Evolutionary conservation across 2,888 invertebrate genomes (phyloP).

Genomic region (Tipula confusa): DNA sequence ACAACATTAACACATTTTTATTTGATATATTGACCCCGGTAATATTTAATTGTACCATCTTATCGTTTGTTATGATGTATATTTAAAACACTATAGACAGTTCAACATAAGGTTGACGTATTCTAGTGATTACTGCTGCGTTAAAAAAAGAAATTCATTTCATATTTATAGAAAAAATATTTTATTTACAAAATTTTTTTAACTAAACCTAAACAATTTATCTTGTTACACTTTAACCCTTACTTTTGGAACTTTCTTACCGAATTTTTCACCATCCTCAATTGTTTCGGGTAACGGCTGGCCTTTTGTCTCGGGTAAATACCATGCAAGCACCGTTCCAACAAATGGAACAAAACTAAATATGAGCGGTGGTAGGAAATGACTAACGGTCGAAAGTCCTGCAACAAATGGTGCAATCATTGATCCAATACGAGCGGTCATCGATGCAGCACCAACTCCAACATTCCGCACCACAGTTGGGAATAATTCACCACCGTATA

Average conservation of each 20-base stretch:
- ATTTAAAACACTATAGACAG: neutral
- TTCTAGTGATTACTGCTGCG: neutral
- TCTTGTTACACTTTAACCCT: neutral
- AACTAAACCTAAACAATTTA: neutral
- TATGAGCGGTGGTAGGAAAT: constrained; percentile 65
- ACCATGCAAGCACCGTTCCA: constrained; percentile 62
- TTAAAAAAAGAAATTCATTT: neutral
- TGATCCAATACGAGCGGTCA: constrained; percentile 80
- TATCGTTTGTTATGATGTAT: neutral
- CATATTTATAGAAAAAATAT: too few species aligned
- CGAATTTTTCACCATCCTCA: constrained; percentile 69
- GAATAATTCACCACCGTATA: constrained; percentile 85
- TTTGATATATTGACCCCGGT: neutral
- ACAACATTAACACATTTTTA: neutral
- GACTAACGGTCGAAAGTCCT: constrained; percentile 53
- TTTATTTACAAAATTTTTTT: neutral
- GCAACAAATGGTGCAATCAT: constrained; percentile 80
- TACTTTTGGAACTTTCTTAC: constrained; percentile 42
- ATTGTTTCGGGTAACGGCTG: constrained; percentile 69
- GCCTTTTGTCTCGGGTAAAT: constrained; percentile 59
- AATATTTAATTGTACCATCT: neutral
- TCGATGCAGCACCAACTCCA: constrained; percentile 80
- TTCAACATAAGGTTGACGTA: neutral
- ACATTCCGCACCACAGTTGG: constrained; percentile 85
- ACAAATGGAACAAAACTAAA: constrained; percentile 67